Percentiles rank a stretch among this genome's conserved stretches.
Evolutionary conservation across 1,140 invertebrate species (phyloP).

Genomic region (Sitophilus oryzae): DNA sequence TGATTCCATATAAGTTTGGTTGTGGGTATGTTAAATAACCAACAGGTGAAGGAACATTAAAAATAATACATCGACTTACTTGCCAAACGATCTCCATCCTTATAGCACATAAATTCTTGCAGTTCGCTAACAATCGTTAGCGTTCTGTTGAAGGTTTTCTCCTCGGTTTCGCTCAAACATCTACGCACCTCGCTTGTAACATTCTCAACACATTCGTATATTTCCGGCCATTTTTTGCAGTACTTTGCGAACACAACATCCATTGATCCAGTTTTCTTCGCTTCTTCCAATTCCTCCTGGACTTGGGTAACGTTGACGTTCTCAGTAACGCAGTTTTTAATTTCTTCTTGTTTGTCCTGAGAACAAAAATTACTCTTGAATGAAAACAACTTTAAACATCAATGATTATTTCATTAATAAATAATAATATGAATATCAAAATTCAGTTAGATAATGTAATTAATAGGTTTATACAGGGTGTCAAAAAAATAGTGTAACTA

Average conservation of each 20-base stretch:
- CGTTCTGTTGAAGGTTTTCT: slow-evolving; percentile 51
- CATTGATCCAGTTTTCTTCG: slow-evolving; percentile 48
- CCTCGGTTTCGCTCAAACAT: slow-evolving; percentile 59
- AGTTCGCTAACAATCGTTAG: slow-evolving; percentile 61
- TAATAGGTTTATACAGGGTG: too few relatives aligned
- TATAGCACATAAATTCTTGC: slow-evolving; percentile 65
- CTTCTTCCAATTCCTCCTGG: slow-evolving; percentile 54
- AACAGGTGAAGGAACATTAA: too few relatives aligned
- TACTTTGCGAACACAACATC: slow-evolving; percentile 66
- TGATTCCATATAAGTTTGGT: too few relatives aligned
- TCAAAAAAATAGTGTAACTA: too few relatives aligned
- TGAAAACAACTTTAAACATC: slow-evolving; percentile 9
- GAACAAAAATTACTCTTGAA: slow-evolving; percentile 10
- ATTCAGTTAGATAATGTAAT: too few relatives aligned
- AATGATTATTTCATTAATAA: too few relatives aligned
- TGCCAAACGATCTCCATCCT: slow-evolving; percentile 74
- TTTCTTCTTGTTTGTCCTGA: slow-evolving; percentile 36
- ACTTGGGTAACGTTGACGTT: slow-evolving; percentile 38
- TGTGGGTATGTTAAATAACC: too few relatives aligned
- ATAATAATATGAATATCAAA: too few relatives aligned
- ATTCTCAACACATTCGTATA: slow-evolving; percentile 56
- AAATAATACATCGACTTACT: too few relatives aligned
- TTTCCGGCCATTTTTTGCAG: slow-evolving; percentile 54
- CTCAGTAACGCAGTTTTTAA: slow-evolving; percentile 26
- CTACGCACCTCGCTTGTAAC: slow-evolving; percentile 53